Evolutionary conservation across 1,140 invertebrate genomes (phyloP).

Genomic region (Trachelipus rathkii): DNA sequence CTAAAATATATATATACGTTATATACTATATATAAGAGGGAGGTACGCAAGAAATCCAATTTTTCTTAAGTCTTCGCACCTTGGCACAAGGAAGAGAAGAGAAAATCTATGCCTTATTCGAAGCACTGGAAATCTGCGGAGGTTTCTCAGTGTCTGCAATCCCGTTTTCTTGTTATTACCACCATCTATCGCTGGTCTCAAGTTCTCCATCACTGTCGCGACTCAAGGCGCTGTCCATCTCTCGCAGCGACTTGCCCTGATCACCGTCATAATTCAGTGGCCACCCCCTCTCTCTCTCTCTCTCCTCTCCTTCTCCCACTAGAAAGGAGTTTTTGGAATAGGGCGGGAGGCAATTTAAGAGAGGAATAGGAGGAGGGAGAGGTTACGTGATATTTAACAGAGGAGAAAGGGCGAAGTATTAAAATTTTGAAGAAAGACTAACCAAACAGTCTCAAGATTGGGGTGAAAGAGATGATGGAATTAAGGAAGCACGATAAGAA

Average conservation of each 20-base stretch:
- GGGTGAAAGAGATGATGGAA: neutral
- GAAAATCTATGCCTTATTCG: neutral
- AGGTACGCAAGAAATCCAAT: no score
- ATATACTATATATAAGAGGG: no score
- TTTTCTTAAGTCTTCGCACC: no score
- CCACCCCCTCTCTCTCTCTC: no score
- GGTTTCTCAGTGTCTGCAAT: constrained; percentile 38
- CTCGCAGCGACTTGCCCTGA: constrained; percentile 41
- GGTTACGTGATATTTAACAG: no score
- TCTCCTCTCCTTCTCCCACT: no score
- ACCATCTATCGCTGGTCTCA: constrained; percentile 38
- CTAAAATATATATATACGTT: no score
- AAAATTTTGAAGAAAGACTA: no score
- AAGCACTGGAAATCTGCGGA: constrained; percentile 6
- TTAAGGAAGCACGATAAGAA: neutral
- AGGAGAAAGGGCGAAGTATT: no score
- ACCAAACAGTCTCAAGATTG: no score
- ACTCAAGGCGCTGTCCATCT: constrained; percentile 41
- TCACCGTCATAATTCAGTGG: constrained; percentile 42
- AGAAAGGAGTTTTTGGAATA: no score
- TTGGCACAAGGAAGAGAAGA: no score
- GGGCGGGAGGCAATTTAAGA: neutral
- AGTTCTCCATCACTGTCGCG: constrained; percentile 42
- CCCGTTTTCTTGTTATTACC: constrained; percentile 42
- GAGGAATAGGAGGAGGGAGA: neutral